phyloP scores from a whole-genome alignment of 23 tunicate species.

The Aplidium turbinatum region DNA sequence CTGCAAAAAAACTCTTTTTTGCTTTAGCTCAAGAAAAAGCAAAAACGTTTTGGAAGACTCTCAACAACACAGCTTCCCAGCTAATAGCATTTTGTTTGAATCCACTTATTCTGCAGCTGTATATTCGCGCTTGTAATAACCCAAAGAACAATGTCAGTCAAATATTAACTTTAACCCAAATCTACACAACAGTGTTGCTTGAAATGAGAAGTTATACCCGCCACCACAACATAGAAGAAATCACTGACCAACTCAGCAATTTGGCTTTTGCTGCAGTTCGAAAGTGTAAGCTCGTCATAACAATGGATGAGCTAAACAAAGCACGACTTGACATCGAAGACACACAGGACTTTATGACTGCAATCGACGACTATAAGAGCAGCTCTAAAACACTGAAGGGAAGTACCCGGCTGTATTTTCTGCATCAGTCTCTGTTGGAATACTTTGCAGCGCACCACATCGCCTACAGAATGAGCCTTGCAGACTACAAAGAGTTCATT shows the following conservation, averaged over 20 bases:
- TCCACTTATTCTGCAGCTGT: conserved; percentile 24
- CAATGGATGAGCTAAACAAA: neutral
- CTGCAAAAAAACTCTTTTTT: conserved; percentile 6
- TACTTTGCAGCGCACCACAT: conserved; percentile 40
- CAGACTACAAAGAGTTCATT: conserved; percentile 11
- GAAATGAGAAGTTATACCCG: neutral
- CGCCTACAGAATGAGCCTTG: conserved; percentile 3
- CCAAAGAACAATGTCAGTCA: neutral
- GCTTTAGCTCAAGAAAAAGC: conserved; percentile 11
- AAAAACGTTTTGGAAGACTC: conserved; percentile 6
- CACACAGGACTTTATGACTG: conserved; percentile 11
- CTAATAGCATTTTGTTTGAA: conserved; percentile 24
- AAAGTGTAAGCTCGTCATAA: neutral
- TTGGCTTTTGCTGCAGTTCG: conserved; percentile 15
- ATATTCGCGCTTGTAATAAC: conserved; percentile 1
- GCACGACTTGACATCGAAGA: conserved; percentile 9
- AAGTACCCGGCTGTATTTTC: neutral
- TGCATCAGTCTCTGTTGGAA: conserved; percentile 35
- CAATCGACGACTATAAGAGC: neutral
- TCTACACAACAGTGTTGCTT: conserved; percentile 11
- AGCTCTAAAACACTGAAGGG: neutral
- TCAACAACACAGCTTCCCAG: conserved; percentile 1
- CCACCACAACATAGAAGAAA: conserved; percentile 2
- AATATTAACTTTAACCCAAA: conserved; percentile 5
- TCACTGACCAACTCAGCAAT: conserved; percentile 8